Conservation (phyloP, 2,888 invertebrate genomes). For the Oscheius sp. region DNA sequence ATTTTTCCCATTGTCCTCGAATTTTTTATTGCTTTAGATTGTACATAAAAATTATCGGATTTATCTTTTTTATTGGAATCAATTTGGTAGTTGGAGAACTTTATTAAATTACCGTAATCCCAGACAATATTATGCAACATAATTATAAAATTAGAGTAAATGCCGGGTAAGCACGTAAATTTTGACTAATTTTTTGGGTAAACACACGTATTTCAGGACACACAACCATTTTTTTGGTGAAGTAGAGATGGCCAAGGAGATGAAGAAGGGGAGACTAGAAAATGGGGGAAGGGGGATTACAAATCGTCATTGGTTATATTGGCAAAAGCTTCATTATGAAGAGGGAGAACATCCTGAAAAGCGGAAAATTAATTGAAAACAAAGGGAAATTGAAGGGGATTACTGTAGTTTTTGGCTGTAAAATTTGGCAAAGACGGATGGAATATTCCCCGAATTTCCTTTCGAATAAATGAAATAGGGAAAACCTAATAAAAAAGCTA, state of each 20-base stretch:
- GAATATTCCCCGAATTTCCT: no score
- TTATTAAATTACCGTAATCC: no score
- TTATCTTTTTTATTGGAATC: no score
- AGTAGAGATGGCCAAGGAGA: not conserved
- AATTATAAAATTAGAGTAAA: not conserved
- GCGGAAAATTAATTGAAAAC: not conserved
- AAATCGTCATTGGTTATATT: slow-evolving; percentile 93
- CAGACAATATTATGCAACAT: not conserved
- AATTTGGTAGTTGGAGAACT: slow-evolving; percentile 6
- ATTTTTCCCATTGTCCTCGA: not conserved
- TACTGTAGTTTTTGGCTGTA: no score
- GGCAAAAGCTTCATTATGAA: slow-evolving; percentile 79
- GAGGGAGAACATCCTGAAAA: slow-evolving; percentile 65
- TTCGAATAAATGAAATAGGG: no score
- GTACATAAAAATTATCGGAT: slow-evolving; percentile 12
- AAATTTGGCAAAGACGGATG: no score
- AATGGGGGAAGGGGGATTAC: slow-evolving; percentile 64
- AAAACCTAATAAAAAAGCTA: no score
- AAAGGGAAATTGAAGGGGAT: no score
- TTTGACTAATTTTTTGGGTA: not conserved
- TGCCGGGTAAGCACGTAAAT: not conserved
- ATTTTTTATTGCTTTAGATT: slow-evolving; percentile 28
- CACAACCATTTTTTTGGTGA: not conserved
- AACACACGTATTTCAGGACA: not conserved
- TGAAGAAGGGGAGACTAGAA: slow-evolving; percentile 1